Evolutionary conservation across 2,797 vertebrate species (phyloP).

Genomic region (Epinephelus malabaricus): DNA sequence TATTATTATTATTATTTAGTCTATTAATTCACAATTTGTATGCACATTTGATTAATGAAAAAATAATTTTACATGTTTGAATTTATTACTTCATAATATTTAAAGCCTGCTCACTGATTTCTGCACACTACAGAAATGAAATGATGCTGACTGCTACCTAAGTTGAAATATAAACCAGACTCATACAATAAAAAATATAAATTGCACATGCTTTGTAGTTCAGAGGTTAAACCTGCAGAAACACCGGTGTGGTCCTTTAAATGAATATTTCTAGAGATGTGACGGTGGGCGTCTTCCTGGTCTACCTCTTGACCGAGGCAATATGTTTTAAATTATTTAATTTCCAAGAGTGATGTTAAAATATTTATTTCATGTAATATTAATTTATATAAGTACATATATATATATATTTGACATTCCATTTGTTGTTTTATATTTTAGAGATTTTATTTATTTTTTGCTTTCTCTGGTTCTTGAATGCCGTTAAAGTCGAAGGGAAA

Average conservation of each 20-base stretch:
- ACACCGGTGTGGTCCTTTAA: constrained; percentile 20
- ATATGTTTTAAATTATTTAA: constrained; percentile 50
- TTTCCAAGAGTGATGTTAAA: constrained; percentile 36
- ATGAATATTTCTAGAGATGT: not conserved
- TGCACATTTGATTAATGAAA: not conserved
- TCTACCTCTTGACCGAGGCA: constrained; percentile 45
- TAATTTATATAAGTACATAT: constrained; percentile 37
- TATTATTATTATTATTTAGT: not conserved
- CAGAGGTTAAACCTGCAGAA: not conserved
- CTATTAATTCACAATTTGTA: not conserved
- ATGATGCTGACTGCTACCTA: not conserved
- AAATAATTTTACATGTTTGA: not conserved
- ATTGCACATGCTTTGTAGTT: not conserved
- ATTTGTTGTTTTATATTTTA: constrained; percentile 53
- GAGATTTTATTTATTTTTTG: constrained; percentile 34
- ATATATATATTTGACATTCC: constrained; percentile 26
- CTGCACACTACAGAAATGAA: constrained; percentile 3
- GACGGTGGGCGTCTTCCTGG: constrained; percentile 13
- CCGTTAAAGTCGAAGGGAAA: constrained; percentile 6
- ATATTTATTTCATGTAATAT: constrained; percentile 69
- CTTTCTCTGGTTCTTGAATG: constrained; percentile 20
- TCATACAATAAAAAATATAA: not conserved
- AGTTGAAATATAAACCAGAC: not conserved
- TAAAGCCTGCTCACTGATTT: not conserved
- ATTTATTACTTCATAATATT: not conserved